Evolutionary conservation across 2,797 vertebrate genomes (phyloP).

Genomic region (Lophius americanus): DNA sequence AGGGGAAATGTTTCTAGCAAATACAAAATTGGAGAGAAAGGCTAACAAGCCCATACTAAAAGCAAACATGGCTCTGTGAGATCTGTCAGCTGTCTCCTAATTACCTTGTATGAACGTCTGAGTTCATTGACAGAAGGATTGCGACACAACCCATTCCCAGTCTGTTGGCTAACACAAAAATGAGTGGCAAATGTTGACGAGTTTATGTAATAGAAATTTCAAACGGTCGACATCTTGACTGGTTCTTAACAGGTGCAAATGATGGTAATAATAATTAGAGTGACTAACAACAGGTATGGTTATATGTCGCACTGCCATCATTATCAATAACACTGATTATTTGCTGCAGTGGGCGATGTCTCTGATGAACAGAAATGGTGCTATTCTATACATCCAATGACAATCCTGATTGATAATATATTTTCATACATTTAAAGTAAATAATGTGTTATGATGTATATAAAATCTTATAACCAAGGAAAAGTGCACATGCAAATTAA

Average conservation of each 20-base stretch:
- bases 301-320: background rate
- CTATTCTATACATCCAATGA: too few relatives aligned
- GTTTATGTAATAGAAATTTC: background rate
- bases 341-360: background rate
- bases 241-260: background rate
- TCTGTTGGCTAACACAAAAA: background rate
- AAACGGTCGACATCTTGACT: background rate
- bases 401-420: too few relatives aligned
- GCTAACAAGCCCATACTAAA: background rate
- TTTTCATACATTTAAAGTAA: too few relatives aligned
- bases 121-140: background rate
- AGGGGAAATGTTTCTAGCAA: background rate
- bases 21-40: conserved; percentile 5
- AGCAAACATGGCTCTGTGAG: conserved; percentile 14
- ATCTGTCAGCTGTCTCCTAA: conserved; percentile 38
- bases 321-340: background rate
- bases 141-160: background rate
- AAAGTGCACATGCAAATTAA: conserved; percentile 40
- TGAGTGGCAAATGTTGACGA: background rate
- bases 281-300: too few relatives aligned
- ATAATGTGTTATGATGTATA: too few relatives aligned
- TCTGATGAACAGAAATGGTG: too few relatives aligned
- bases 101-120: conserved; percentile 4
- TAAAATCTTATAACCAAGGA: conserved; percentile 26
- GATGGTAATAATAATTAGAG: background rate